Evolutionary conservation across 2,113 vertebrate genomes (phyloP), one percentile per base, ranked within the genome.

Genomic region (Albula goreensis): DNA sequence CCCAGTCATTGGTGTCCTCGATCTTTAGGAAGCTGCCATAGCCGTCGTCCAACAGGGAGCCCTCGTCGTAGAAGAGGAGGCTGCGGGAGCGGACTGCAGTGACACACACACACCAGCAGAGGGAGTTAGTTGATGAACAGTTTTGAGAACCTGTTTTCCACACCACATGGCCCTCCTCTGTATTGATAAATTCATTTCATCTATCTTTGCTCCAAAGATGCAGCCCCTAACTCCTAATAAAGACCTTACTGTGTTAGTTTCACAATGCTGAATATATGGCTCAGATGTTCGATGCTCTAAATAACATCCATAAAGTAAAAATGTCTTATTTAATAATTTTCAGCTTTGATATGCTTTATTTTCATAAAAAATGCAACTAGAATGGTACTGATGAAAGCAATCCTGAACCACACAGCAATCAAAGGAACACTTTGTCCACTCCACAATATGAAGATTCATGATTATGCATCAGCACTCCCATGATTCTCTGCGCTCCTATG

Each of bases 51-150:
- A 97, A 91, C 94, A 97, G 91, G 0, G 96, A 90, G 49, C 94
- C 96, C 85, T 99, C 97, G 1, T 98, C 97, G 51, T 97, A 99
- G 96, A 98, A 99, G 92, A 99, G 96, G 86, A 99, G 97, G 94
- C 95, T 99, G 88, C 98, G 96, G 85, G 98, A 99, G 8, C 97
- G 98, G 94, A 99, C 98, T 99, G 92, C 48, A 94, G 89, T 91
- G 80, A 89, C 19, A 89, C 83, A 89, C 1, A 80, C 15, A 86
- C 8, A 87, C 78, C 74, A 78, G 2, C 8, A 78, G 66, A 17
- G 15, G 83, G 49, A 70, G 17, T 78, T 22, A 52, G 17, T 19
- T 9, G 9, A 22, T 53, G 66, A 52, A 53, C 53, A 60, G 31
- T 12, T 11, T 74, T 22, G 60, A 66, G 60, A 22, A 19, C 22